Conservation (phyloP, 2,888 invertebrate species). For the Subacronicta megacephala region DNA sequence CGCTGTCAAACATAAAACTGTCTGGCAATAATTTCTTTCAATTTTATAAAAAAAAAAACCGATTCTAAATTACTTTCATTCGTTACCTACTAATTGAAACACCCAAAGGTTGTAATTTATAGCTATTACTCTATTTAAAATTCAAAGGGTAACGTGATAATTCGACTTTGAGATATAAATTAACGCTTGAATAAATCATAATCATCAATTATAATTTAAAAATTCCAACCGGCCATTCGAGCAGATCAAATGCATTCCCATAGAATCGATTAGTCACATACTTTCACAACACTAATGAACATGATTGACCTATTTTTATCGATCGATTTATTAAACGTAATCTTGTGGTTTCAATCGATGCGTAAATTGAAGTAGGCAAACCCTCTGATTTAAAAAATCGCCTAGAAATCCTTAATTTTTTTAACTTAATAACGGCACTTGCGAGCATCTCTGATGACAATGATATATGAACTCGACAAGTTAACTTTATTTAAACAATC, state of each 20-base stretch:
- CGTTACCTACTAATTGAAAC: constrained; percentile 44
- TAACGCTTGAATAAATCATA: constrained; percentile 47
- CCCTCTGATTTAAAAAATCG: not conserved
- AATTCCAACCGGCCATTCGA: constrained; percentile 42
- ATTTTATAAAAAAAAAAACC: constrained; percentile 51
- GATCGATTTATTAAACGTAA: constrained; percentile 33
- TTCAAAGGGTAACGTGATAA: constrained; percentile 38
- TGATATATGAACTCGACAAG: too few relatives aligned
- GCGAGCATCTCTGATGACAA: too few relatives aligned
- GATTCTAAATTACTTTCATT: constrained; percentile 37
- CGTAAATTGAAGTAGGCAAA: constrained; percentile 10
- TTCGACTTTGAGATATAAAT: constrained; percentile 40
- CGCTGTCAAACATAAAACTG: too few relatives aligned
- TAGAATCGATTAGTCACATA: constrained; percentile 49
- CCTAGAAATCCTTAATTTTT: too few relatives aligned
- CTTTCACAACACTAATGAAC: constrained; percentile 45
- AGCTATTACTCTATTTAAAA: constrained; percentile 27
- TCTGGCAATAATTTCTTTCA: too few relatives aligned
- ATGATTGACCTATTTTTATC: constrained; percentile 45
- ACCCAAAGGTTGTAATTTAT: constrained; percentile 23
- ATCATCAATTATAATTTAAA: constrained; percentile 41
- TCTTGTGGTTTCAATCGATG: constrained; percentile 19
- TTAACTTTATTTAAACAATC: too few relatives aligned
- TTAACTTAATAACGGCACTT: too few relatives aligned
- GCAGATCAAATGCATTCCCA: constrained; percentile 49